Conservation (phyloP, 2,888 invertebrate genomes). For the Anagyrus pseudococci region DNA sequence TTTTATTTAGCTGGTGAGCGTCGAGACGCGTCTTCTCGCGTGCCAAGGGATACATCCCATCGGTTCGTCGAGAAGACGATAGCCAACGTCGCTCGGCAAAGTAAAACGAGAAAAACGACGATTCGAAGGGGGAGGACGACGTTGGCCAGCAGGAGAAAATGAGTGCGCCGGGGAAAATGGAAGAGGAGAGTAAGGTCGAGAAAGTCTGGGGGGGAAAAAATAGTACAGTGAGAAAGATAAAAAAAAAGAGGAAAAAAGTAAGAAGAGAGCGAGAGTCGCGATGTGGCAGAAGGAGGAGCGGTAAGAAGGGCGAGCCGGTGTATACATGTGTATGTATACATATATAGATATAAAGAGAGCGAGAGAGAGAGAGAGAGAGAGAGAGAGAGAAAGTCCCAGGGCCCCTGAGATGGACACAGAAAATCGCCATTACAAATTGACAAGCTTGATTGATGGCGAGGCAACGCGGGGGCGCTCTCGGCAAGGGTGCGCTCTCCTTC, state of each 20-base stretch:
- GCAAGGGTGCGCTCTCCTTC: constrained; percentile 40
- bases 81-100: constrained; percentile 29
- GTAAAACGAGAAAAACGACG: constrained; percentile 29
- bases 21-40: constrained; percentile 23
- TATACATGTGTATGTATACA: no score
- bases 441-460: constrained; percentile 65
- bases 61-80: constrained; percentile 28
- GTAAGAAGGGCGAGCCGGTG: no score
- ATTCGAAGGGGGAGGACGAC: constrained; percentile 12
- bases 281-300: no score
- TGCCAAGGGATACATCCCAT: constrained; percentile 29
- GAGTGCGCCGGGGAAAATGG: constrained; percentile 39
- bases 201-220: constrained; percentile 36
- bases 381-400: constrained; percentile 44
- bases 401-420: constrained; percentile 60
- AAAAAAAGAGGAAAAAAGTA: constrained; percentile 26
- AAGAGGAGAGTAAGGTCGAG: constrained; percentile 35
- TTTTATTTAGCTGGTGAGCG: constrained; percentile 57
- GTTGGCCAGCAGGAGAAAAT: constrained; percentile 16
- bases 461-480: constrained; percentile 16
- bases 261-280: constrained; percentile 19
- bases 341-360: constrained; percentile 19
- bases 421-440: constrained; percentile 66
- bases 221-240: constrained; percentile 32
- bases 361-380: constrained; percentile 7